phyloP scores from a whole-genome alignment of 2,888 invertebrate genomes.

The Ormyrus thymus region DNA sequence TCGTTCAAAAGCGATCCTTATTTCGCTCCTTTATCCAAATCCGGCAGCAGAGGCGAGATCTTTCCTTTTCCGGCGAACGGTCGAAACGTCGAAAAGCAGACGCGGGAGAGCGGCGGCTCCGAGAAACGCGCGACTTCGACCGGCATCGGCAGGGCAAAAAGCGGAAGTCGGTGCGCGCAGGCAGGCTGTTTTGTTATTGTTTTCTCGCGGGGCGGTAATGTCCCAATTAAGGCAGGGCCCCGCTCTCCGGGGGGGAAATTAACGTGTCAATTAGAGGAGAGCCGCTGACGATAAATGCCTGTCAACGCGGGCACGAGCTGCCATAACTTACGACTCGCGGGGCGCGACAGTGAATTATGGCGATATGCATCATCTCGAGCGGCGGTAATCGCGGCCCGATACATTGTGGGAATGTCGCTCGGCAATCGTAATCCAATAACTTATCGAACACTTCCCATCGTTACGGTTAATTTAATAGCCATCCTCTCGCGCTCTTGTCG shows the following conservation, averaged over 20 bases:
- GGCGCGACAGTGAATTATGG: slow-evolving; percentile 66
- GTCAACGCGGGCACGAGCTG: slow-evolving; percentile 64
- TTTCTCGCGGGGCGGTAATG: slow-evolving; percentile 56
- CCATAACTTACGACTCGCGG: slow-evolving; percentile 60
- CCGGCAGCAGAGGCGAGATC: no score
- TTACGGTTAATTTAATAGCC: slow-evolving; percentile 56
- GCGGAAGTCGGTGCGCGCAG: no score
- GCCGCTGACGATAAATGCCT: slow-evolving; percentile 66
- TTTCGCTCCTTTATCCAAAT: no score
- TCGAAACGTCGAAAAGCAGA: no score
- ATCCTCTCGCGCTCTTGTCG: not conserved
- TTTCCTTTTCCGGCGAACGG: no score
- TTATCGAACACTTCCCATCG: slow-evolving; percentile 58
- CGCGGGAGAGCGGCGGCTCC: no score
- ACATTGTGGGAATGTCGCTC: slow-evolving; percentile 61
- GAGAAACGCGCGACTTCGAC: no score
- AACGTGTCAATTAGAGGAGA: slow-evolving; percentile 69
- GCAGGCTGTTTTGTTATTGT: slow-evolving; percentile 12
- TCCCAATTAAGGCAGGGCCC: slow-evolving; percentile 62
- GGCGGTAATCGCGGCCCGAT: slow-evolving; percentile 56
- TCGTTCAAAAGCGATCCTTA: no score
- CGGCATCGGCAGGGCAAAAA: no score
- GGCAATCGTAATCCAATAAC: slow-evolving; percentile 61
- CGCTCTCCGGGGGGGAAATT: slow-evolving; percentile 60
- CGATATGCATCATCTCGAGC: slow-evolving; percentile 63